Percentiles rank a stretch among this genome's conserved stretches.
Evolutionary conservation across 1,140 invertebrate genomes (phyloP).

Genomic region (Hetaerina americana): DNA sequence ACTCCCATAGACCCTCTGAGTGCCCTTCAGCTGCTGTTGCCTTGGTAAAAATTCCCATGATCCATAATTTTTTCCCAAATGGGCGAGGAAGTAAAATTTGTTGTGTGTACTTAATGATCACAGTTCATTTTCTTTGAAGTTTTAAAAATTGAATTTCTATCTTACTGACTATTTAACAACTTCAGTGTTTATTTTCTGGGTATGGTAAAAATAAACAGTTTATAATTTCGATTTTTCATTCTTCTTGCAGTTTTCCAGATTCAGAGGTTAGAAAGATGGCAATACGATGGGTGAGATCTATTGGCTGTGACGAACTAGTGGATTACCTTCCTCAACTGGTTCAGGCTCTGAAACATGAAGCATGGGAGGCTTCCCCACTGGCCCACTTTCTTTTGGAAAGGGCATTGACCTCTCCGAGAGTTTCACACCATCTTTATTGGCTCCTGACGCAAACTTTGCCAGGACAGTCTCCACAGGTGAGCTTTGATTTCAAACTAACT

Average conservation of each 20-base stretch:
- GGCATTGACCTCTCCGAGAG: conserved; percentile 69
- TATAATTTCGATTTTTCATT: conserved; percentile 8
- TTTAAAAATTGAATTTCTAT: not conserved
- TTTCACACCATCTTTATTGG: conserved; percentile 94
- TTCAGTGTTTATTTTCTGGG: not conserved
- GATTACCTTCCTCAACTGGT: conserved; percentile 88
- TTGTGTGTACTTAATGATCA: too few species aligned
- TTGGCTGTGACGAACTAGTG: conserved; percentile 76
- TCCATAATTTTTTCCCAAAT: not conserved
- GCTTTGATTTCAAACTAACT: too few species aligned
- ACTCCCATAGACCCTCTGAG: conserved; percentile 66
- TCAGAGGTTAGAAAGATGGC: conserved; percentile 71
- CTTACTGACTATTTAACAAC: not conserved
- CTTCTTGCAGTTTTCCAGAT: conserved; percentile 70
- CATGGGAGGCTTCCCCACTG: conserved; percentile 76
- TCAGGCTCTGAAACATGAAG: conserved; percentile 87
- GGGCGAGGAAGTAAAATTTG: not conserved
- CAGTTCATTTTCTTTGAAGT: too few species aligned
- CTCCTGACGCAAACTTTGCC: conserved; percentile 66
- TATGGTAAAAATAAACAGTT: not conserved
- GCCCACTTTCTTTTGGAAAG: conserved; percentile 71
- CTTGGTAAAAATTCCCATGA: conserved; percentile 48
- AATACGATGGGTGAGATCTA: conserved; percentile 61
- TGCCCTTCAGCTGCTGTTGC: conserved; percentile 80
- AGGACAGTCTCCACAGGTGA: conserved; percentile 51